Conservation (phyloP, 2,797 vertebrate species). For the Falco cherrug region DNA sequence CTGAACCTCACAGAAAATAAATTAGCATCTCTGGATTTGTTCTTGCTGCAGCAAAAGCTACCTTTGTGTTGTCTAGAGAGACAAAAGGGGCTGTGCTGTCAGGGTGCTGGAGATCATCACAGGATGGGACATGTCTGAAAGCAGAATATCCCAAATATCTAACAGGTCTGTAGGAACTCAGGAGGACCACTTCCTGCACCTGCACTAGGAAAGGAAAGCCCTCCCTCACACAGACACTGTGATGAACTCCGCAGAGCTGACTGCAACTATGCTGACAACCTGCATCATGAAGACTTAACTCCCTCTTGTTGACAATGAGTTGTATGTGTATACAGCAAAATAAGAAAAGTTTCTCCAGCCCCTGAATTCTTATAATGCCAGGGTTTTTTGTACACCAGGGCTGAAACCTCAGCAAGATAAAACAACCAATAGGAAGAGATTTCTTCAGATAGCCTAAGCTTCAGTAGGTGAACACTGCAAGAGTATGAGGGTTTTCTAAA, state of each 20-base stretch:
- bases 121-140: background rate
- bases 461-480: slow-evolving; percentile 14
- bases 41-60: background rate
- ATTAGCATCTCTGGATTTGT: background rate
- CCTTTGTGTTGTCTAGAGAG: background rate
- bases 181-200: background rate
- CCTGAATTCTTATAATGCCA: background rate
- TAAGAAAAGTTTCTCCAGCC: background rate
- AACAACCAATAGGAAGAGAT: background rate
- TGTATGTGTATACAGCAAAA: background rate
- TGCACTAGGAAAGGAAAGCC: background rate
- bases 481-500: background rate
- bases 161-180: background rate
- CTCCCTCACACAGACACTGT: background rate
- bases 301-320: background rate
- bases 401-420: background rate
- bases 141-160: background rate
- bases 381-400: background rate
- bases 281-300: background rate
- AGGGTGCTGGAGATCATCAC: background rate
- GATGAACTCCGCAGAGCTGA: background rate
- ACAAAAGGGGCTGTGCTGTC: background rate
- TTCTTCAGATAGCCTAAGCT: background rate
- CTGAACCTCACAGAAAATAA: background rate
- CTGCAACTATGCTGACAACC: background rate